These are phyloP conservation scores for Benitochromis conjunctus DNA, from an alignment of 2,113 vertebrate genomes.

Conservation along the genomic window DNA sequence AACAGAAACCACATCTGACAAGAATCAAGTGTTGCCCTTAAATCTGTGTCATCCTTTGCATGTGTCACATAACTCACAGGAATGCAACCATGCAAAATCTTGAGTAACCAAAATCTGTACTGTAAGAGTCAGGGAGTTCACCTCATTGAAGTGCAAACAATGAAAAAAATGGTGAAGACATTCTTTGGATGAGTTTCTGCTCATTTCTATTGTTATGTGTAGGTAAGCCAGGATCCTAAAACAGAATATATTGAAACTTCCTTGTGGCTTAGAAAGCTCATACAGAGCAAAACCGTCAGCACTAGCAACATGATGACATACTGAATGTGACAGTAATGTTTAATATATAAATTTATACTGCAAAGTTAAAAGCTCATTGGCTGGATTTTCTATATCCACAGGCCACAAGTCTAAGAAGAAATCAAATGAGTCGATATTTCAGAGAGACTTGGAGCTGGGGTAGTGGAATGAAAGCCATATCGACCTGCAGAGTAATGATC, in stretches of 20 bases:
- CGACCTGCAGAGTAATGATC: constrained; percentile 35
- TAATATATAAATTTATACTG: background rate
- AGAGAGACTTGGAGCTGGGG: constrained; percentile 3
- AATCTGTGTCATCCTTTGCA: background rate
- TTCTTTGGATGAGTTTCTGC: background rate
- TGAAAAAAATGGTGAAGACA: background rate
- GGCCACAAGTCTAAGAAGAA: background rate
- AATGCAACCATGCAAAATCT: background rate
- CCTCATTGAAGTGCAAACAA: background rate
- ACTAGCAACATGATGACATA: background rate
- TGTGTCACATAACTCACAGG: background rate
- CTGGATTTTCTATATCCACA: background rate
- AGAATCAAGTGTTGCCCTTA: background rate
- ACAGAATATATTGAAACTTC: background rate
- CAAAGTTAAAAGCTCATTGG: background rate
- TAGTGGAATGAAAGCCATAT: constrained; percentile 34
- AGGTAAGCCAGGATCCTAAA: background rate
- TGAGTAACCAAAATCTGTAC: background rate
- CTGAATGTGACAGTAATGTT: background rate
- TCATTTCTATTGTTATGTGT: background rate
- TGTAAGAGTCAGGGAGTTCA: background rate
- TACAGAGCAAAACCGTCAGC: background rate
- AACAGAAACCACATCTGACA: background rate
- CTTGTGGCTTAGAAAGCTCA: background rate
- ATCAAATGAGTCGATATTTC: constrained; percentile 16